A percentile compares a stretch with the other conserved stretches of the same genome.
Conservation (phyloP, 2,113 vertebrate genomes). For the Vireo altiloquus region DNA sequence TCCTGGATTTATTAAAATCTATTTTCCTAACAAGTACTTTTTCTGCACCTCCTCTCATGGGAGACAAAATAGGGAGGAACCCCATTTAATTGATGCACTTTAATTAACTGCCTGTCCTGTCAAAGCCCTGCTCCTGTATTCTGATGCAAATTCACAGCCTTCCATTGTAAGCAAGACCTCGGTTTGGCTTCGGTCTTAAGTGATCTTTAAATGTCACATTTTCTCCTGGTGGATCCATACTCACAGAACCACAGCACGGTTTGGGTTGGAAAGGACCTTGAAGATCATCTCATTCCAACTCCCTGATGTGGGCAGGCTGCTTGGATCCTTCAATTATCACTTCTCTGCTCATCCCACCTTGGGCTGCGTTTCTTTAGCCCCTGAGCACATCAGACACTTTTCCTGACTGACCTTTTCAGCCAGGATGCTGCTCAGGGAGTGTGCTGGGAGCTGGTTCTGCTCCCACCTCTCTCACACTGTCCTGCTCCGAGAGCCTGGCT, state of each 20-base stretch:
- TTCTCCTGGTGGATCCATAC: background rate
- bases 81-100: background rate
- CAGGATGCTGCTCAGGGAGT: background rate
- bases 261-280: too few species aligned
- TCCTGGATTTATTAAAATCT: background rate
- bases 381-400: background rate
- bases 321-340: background rate
- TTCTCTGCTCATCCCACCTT: background rate
- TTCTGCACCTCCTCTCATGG: background rate
- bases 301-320: background rate
- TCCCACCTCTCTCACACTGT: background rate
- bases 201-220: background rate
- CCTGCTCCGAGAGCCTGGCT: background rate
- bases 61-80: background rate
- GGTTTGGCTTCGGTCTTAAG: background rate
- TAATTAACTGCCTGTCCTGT: background rate
- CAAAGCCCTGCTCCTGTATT: background rate
- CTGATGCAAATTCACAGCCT: background rate
- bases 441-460: background rate
- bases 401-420: rapidly evolving
- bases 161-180: background rate
- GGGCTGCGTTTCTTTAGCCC: background rate
- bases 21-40: background rate
- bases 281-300: background rate
- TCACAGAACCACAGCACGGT: background rate